Evolutionary conservation across 2,888 invertebrate species (phyloP).

Genomic region (Pocota personata): DNA sequence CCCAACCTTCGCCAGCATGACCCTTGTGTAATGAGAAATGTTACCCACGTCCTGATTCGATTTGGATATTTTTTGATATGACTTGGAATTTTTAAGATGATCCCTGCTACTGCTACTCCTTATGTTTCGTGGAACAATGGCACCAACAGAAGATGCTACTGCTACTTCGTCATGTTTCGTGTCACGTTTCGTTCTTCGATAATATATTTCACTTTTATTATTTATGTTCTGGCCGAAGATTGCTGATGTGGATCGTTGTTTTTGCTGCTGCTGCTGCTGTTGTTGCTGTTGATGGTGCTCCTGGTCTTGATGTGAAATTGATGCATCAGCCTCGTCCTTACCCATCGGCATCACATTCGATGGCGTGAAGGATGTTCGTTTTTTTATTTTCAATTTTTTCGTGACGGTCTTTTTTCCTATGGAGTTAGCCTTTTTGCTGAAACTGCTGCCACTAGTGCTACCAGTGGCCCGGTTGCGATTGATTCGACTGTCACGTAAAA

Average conservation of each 20-base stretch:
- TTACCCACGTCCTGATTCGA: conserved; percentile 76
- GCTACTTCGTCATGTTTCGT: conserved; percentile 71
- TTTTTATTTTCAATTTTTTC: conserved; percentile 76
- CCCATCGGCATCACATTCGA: conserved; percentile 79
- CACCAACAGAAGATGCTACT: conserved; percentile 18
- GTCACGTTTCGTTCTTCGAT: conserved; percentile 73
- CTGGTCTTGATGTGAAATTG: conserved; percentile 68
- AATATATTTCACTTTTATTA: conserved; percentile 73
- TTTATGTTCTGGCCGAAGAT: conserved; percentile 71
- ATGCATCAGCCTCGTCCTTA: conserved; percentile 61
- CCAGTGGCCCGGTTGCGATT: conserved; percentile 50
- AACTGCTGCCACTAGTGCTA: conserved; percentile 61
- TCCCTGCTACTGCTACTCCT: conserved; percentile 49
- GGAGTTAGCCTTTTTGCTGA: conserved; percentile 50
- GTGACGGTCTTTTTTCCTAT: conserved; percentile 61
- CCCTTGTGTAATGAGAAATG: conserved; percentile 81
- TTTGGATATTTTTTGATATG: conserved; percentile 72
- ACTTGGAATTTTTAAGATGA: conserved; percentile 70
- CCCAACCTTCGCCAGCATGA: conserved; percentile 44
- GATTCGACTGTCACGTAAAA: conserved; percentile 80
- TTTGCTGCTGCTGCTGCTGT: conserved; percentile 73
- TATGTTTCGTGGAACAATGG: conserved; percentile 51
- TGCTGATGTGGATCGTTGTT: conserved; percentile 72
- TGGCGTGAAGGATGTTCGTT: conserved; percentile 81
- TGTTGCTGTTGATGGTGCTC: conserved; percentile 64